Evolutionary conservation across 2,113 vertebrate genomes (phyloP), one percentile per base, ranked within the genome.

Genomic region (Micromys minutus): DNA sequence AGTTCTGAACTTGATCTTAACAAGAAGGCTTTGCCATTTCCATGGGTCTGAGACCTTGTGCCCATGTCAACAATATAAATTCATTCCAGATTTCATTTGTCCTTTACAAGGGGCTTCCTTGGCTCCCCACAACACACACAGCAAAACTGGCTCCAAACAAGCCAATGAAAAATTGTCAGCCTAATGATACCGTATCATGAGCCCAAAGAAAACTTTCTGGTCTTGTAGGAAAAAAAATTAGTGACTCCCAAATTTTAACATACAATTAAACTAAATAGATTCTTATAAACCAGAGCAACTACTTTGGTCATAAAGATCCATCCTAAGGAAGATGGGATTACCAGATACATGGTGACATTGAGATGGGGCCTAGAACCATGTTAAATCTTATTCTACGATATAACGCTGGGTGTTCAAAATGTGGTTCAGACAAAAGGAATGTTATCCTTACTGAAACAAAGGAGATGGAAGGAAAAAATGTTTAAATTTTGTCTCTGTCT

Each of bases 371-470:
- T 55, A 55, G 17, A 55, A 71, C 26, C 50, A 31, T 45, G n/a
- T 74, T 59, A 59, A 39, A 89, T 50, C 22, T 89, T 84, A 77
- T 45, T 76, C 57, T 61, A 50, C 10, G 86, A 19, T 15, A 3
- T 31, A 87, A 91, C n/a, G 91, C 42, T 61, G 16, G 86, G 17
- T 24, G 7, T 61, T 89, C 9, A 94, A 89, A 95, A 86, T 76
- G 31, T 95, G 72, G 67, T 76, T 57, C 39, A 77, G 67, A 86
- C 36, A 16, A 77, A 72, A 71, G 94, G 61, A 89, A 83, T 92
- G 31, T 75, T 83, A 80, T 72, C 47, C 36, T 71, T 57, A 63
- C 69, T 65, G 50, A 92, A 89, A 87, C 50, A 94, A 94, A 92
- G 42, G 55, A 26, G 57, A 75, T 29, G 15, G 76, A 85, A 94